Base-by-base conservation (phyloP, 2,113 vertebrate species). In the Microtus richardsoni region DNA sequence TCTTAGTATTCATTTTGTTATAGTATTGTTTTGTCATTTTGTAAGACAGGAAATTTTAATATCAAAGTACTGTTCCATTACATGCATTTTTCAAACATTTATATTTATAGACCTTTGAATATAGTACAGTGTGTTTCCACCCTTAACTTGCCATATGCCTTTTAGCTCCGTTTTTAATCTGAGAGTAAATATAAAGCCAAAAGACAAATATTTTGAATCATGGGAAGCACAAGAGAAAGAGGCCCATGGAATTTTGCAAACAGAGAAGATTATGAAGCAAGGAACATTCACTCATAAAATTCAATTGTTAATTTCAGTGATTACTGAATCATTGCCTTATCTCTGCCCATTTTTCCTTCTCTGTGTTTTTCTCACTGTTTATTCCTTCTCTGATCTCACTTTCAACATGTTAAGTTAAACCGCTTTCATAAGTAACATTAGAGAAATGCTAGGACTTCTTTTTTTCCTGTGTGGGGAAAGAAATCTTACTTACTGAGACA, bases 401-500 rank as follows among this genome's bases (percentile, higher is more conserved):
- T 9, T 44, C 26, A 60, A 22, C 14, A 8, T 86, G 41, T 93
- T 62, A 85, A 58, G 3, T 14, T 58, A 86, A 58, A 68, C 28
- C 2, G 79, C 41, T 3, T 84, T 94, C 28, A 19, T 24, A 3
- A n/a, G 71, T 84, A 96, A 92, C 52, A 41, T 41, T 82, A 93
- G 97, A 95, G 22, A 71, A 7, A 94, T 77, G 2, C 39, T 74
- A 39, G 52, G 12, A 19, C 21, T 36, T 16, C 94, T 93, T 86
- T 84, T 90, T 82, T n/a, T 17, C 52, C 97, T 0, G 33, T 95
- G 68, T 44, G 70, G 88, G 60, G 79, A 88, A 58, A 97, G 95
- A 96, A 96, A 96, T 97, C 64, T 60, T 85, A 36, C 77, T 95
- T 89, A 91, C 16, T 19, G 44, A 95, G 78, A 74, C 17, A 93